Conservation (phyloP, 2,797 vertebrate genomes). For the Gymnoscopelus microlampas region DNA sequence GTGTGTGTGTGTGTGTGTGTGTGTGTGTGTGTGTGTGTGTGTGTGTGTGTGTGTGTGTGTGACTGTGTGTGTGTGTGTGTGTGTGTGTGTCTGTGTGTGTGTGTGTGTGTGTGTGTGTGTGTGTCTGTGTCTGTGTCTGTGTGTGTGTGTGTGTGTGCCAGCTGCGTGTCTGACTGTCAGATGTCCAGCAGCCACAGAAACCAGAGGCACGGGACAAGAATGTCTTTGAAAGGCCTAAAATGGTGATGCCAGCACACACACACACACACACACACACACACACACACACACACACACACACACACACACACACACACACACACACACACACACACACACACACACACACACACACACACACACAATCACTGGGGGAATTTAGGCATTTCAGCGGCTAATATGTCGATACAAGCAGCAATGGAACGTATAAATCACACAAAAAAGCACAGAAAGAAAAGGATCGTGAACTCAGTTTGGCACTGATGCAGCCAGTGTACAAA, state of each 20-base stretch:
- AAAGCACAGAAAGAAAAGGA: no score
- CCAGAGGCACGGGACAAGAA: slow-evolving; percentile 79
- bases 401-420: not conserved
- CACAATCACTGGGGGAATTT: no score
- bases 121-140: slow-evolving; percentile 15
- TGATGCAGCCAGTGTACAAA: no score
- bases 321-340: slow-evolving; percentile 12
- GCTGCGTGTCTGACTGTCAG: slow-evolving; percentile 52
- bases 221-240: slow-evolving; percentile 75
- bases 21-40: slow-evolving; percentile 30
- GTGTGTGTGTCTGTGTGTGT: slow-evolving; percentile 40
- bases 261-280: slow-evolving; percentile 38
- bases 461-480: no score
- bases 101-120: slow-evolving; percentile 32
- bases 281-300: slow-evolving; percentile 14
- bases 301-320: not conserved
- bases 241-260: slow-evolving; percentile 48
- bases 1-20: slow-evolving; percentile 27
- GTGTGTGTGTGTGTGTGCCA: slow-evolving; percentile 37
- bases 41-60: slow-evolving; percentile 8
- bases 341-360: not conserved
- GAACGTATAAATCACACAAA: no score
- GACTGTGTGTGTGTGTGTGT: not conserved
- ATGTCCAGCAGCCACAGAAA: slow-evolving; percentile 80
- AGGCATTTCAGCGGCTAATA: no score